Base-by-base conservation (phyloP, 92 coral and sea anemone genomes). In the Virgularia gustaviana region DNA sequence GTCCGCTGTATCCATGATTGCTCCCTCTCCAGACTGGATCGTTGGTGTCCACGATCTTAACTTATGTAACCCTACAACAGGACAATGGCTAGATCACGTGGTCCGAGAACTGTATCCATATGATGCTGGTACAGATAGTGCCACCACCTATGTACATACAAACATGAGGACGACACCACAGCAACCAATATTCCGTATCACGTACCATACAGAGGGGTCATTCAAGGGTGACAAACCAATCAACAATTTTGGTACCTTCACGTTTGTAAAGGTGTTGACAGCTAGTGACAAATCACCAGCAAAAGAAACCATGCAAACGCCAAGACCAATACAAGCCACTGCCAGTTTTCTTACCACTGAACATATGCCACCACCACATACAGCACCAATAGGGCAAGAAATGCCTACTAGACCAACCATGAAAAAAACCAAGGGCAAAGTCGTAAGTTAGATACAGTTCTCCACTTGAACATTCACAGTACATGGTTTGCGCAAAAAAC, bases 21-120 rank as follows among this genome's bases (percentile, higher is more conserved):
- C 79, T 1, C 79, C 79, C 18, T 74, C 79, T 3, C 79, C 79
- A 10, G 79, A 74, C 53, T 74, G 79, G 79, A 27, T 43, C 53
- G 71, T 74, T 59, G 79, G 79, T 59, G 79, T 74, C 27, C 71
- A 74, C 39, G 79, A 74, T 23, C 15, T 30, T 2, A 42, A 60
- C 38, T 56, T 74, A 8, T 74, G 79, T 61, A 65, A 41, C 27
- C 28, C 33, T 27, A 55, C 62, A 23, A 24, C 62, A 0, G 79
- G 71, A 33, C 36, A 61, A 31, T 61, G 70, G 71, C 33, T 60
- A 20, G 72, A 60, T 13, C 27, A 11, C 4, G 42, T 42, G 0
- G 23, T 60, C 0, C 71, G 60, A 13, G 72, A 75, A 6, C 29
- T 75, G 1, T 62, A 29, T 7, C 29, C 54, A 2, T 75, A 61